Conservation (phyloP, 2,797 vertebrate genomes). For the Prunella strophiata region DNA sequence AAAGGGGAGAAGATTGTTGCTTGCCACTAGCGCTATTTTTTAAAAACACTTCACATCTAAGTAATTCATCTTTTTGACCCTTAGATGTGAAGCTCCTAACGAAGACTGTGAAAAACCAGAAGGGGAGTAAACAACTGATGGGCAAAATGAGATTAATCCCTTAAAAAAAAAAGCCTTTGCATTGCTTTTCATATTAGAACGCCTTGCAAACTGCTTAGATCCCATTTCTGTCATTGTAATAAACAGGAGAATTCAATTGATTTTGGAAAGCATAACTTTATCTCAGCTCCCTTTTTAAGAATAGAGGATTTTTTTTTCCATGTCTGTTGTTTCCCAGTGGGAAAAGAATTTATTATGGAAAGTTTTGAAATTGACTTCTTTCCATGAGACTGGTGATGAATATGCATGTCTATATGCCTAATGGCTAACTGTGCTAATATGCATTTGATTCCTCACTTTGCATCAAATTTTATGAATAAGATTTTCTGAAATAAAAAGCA, state of each 20-base stretch:
- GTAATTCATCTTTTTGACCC: neutral
- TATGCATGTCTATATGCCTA: neutral
- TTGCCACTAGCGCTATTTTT: neutral
- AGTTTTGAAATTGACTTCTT: neutral
- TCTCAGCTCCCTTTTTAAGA: neutral
- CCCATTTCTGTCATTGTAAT: neutral
- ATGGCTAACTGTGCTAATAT: fast-evolving
- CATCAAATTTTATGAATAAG: neutral
- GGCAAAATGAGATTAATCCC: neutral
- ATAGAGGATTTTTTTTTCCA: neutral
- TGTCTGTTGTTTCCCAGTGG: neutral
- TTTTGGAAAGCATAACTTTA: neutral
- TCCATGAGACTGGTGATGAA: neutral
- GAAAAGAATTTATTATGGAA: neutral
- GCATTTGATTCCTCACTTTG: neutral
- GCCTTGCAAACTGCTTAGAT: neutral
- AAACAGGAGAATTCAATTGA: neutral
- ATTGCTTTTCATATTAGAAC: neutral
- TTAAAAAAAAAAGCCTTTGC: neutral
- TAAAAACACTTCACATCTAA: neutral
- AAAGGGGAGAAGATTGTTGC: neutral
- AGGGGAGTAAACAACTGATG: neutral
- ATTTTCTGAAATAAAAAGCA: neutral
- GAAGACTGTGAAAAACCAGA: neutral
- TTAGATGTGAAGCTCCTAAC: neutral